phyloP scores from a whole-genome alignment of 2,888 invertebrate genomes.

The Temnothorax rugatulus region DNA sequence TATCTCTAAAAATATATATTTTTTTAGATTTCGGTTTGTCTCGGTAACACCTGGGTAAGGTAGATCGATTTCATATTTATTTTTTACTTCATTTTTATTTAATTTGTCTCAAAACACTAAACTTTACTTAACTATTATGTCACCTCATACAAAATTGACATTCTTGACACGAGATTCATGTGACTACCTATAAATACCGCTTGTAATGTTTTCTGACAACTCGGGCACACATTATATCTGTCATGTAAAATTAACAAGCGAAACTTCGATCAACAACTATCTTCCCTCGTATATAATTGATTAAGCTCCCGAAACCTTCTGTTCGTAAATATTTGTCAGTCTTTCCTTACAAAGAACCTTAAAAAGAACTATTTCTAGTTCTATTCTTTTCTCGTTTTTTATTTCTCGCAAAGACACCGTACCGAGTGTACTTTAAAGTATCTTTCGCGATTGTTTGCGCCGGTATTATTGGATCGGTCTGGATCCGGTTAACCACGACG shows the following conservation, averaged over 20 bases:
- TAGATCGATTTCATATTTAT: too few relatives aligned
- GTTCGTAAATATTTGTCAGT: neutral
- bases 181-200: neutral
- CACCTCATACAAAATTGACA: neutral
- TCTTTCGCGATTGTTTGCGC: neutral
- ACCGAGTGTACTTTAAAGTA: neutral
- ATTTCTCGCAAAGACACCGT: neutral
- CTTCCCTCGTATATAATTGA: neutral
- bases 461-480: constrained; percentile 2
- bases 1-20: too few relatives aligned
- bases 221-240: neutral
- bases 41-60: too few relatives aligned
- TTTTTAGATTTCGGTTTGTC: too few relatives aligned
- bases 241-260: neutral
- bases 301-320: neutral
- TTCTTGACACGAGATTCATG: neutral
- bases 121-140: neutral
- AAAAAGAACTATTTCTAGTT: too few relatives aligned
- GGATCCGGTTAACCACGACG: constrained; percentile 19
- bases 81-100: too few relatives aligned
- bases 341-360: neutral
- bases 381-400: neutral
- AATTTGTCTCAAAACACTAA: neutral
- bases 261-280: neutral
- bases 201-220: neutral